phyloP scores from a whole-genome alignment of 2,113 vertebrate species.

The Eubucco bourcierii region DNA sequence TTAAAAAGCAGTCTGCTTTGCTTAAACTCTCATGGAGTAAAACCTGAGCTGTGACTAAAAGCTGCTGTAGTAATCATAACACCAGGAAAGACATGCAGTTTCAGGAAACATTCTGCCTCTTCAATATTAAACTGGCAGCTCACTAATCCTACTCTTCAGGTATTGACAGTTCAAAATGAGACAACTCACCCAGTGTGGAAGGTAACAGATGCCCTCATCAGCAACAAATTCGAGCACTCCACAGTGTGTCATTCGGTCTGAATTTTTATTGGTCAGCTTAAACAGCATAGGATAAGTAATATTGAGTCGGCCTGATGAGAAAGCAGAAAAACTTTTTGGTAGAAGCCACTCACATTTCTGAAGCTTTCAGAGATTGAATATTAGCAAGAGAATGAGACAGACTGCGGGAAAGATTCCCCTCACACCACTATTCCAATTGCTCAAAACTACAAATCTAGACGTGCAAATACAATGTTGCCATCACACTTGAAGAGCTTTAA shows the following conservation, averaged over 20 bases:
- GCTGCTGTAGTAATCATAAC: neutral
- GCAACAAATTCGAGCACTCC: conserved; percentile 98
- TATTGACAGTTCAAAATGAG: neutral
- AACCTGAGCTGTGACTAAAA: neutral
- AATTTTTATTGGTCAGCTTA: conserved; percentile 97
- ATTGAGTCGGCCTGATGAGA: conserved; percentile 88
- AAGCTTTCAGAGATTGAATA: neutral
- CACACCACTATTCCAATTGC: neutral
- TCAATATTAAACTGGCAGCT: neutral
- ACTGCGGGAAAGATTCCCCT: neutral
- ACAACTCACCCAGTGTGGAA: conserved; percentile 94
- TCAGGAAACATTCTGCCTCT: neutral
- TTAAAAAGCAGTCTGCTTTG: neutral
- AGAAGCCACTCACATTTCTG: neutral
- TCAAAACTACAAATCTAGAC: neutral
- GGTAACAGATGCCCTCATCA: conserved; percentile 97
- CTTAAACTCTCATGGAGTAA: neutral
- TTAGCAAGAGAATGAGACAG: neutral
- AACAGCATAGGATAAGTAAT: conserved; percentile 99
- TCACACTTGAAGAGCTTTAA: fast-evolving
- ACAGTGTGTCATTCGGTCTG: conserved; percentile 95
- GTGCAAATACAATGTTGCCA: fast-evolving
- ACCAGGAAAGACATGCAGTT: neutral
- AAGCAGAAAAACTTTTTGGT: neutral
- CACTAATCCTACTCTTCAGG: neutral